These are phyloP conservation scores for Erethizon dorsatum DNA, from an alignment of 2,797 vertebrate genomes.

Conservation along the genomic window DNA sequence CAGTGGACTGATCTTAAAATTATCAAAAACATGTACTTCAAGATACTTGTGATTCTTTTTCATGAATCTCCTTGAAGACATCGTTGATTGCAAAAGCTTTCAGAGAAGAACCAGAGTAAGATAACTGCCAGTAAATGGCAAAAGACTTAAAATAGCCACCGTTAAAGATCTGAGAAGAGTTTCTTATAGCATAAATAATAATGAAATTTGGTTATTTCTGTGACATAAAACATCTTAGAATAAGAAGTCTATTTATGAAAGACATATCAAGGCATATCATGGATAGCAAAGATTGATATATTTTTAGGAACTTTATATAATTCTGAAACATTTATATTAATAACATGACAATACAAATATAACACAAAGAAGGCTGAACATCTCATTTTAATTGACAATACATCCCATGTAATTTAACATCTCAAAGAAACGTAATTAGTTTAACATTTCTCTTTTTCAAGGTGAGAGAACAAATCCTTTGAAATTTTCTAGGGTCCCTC, in stretches of 20 bases:
- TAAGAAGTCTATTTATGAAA: not conserved
- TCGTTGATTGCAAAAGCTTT: constrained; percentile 11
- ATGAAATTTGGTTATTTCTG: constrained; percentile 67
- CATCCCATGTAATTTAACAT: not conserved
- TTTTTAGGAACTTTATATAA: not conserved
- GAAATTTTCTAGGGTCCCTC: not conserved
- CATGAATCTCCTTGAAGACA: not conserved
- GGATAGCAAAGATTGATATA: not conserved
- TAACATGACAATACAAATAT: not conserved
- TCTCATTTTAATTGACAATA: not conserved
- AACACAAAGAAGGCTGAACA: not conserved
- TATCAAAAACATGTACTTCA: not conserved
- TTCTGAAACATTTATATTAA: not conserved
- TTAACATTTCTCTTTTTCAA: not conserved
- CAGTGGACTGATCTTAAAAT: not conserved
- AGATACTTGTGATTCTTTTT: not conserved
- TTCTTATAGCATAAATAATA: constrained; percentile 23
- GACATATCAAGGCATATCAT: not conserved
- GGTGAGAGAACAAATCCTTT: constrained; percentile 29
- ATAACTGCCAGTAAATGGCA: constrained; percentile 3
- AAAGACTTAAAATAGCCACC: constrained; percentile 38
- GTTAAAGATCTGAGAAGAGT: constrained; percentile 1
- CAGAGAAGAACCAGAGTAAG: not conserved
- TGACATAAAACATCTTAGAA: constrained; percentile 11
- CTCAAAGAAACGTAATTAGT: constrained; percentile 1